Evolutionary conservation across 2,113 vertebrate species (phyloP).

Genomic region (Sterrhoptilus dennistouni): DNA sequence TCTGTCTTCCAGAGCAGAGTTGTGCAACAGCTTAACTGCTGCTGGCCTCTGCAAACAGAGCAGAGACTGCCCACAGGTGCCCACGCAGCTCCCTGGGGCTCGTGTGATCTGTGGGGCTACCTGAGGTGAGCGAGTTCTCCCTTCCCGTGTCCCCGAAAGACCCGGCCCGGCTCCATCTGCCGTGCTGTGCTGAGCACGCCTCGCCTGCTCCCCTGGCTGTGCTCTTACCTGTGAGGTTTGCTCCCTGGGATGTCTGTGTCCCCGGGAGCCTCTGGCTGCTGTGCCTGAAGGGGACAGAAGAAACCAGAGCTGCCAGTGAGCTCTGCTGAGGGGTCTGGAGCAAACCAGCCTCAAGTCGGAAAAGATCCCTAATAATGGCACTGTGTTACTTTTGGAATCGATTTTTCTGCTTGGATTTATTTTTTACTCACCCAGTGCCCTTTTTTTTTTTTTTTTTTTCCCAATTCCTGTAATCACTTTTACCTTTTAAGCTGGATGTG

Average conservation of each 20-base stretch:
- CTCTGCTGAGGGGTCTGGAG: not conserved
- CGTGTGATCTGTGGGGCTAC: not conserved
- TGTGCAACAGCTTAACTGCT: not conserved
- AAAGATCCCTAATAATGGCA: fast-evolving
- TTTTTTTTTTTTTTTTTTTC: not conserved
- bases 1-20: not conserved
- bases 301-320: fast-evolving
- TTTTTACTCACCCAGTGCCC: not conserved
- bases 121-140: not conserved
- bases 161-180: not conserved
- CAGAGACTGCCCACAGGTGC: not conserved
- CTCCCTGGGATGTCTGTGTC: fast-evolving
- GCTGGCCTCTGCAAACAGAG: not conserved
- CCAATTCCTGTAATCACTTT: not conserved
- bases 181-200: fast-evolving
- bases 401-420: not conserved
- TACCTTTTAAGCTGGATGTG: not conserved
- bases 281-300: no score
- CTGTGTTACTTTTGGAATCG: not conserved
- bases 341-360: fast-evolving
- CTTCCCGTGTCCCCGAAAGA: fast-evolving
- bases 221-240: not conserved
- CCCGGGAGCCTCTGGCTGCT: fast-evolving
- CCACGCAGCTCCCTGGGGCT: not conserved
- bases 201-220: fast-evolving